A percentile compares a stretch with the other conserved stretches of the same genome.
These are phyloP conservation scores for Volucella bombylans DNA, from an alignment of 2,888 invertebrate species.

Conservation along the genomic window DNA sequence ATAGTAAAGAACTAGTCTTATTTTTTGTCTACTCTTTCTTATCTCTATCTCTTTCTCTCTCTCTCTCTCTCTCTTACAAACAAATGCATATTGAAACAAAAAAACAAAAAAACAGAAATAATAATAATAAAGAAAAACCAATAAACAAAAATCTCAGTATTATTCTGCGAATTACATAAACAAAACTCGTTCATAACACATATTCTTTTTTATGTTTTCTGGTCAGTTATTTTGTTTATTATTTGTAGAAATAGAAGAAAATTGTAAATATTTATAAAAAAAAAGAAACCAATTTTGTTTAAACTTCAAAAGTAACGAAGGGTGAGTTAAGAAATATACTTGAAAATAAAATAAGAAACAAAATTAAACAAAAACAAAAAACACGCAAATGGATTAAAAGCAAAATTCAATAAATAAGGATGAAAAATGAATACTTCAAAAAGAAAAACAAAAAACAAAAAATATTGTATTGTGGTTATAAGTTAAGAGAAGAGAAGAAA, in stretches of 20 bases:
- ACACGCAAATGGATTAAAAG: not conserved
- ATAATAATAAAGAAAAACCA: too few relatives aligned
- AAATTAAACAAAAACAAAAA: not conserved
- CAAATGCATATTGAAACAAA: not conserved
- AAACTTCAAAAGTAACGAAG: constrained; percentile 11
- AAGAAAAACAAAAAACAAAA: not conserved
- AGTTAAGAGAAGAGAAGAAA: constrained; percentile 21
- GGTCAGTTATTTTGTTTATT: not conserved
- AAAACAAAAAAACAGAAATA: not conserved
- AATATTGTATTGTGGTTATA: constrained; percentile 29
- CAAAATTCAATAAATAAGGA: not conserved
- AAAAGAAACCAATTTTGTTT: constrained; percentile 7
- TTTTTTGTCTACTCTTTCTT: constrained; percentile 26
- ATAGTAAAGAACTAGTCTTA: constrained; percentile 21
- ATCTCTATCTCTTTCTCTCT: constrained; percentile 24
- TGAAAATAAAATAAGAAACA: not conserved
- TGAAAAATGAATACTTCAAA: not conserved
- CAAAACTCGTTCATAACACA: not conserved
- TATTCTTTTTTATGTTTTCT: not conserved
- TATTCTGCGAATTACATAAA: not conserved
- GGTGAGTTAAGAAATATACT: constrained; percentile 6
- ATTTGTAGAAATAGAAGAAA: constrained; percentile 9
- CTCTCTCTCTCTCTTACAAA: not conserved
- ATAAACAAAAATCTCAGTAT: not conserved
- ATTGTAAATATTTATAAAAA: constrained; percentile 24